Conservation (phyloP, 37 sponge, comb jelly and placozoan genomes). For the Dysidea cf. avara region DNA sequence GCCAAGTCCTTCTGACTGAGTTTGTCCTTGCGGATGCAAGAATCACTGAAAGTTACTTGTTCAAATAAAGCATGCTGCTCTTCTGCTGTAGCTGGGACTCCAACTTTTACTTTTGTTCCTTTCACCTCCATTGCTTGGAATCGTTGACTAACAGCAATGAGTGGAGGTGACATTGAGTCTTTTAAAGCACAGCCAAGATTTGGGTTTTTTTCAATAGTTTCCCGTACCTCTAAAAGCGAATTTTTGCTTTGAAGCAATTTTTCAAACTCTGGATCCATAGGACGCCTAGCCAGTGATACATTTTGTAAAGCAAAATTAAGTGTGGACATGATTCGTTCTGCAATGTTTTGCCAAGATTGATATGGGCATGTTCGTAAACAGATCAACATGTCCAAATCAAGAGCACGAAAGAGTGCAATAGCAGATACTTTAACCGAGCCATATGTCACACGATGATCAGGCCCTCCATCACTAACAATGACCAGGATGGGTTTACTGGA, state of each 20-base stretch:
- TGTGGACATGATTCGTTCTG: slow-evolving; percentile 27
- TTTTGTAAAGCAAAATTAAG: slow-evolving; percentile 30
- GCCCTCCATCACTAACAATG: slow-evolving; percentile 13
- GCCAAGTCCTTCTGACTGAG: background rate
- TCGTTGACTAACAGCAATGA: slow-evolving; percentile 22
- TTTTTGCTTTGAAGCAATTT: slow-evolving; percentile 15
- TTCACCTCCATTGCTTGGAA: slow-evolving; percentile 30
- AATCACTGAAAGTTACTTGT: too few relatives aligned
- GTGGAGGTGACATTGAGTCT: slow-evolving; percentile 13
- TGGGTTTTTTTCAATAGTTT: slow-evolving; percentile 6
- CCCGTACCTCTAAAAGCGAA: slow-evolving; percentile 14
- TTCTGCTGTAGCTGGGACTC: slow-evolving; percentile 13
- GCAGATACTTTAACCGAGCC: slow-evolving; percentile 23
- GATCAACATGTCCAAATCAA: slow-evolving; percentile 26
- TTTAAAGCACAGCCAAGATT: background rate
- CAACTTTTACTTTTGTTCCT: background rate
- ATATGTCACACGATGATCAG: slow-evolving; percentile 32
- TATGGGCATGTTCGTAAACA: slow-evolving; percentile 23
- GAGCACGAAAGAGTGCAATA: background rate
- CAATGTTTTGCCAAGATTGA: slow-evolving; percentile 36
- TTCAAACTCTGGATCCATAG: slow-evolving; percentile 23
- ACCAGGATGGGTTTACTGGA: background rate
- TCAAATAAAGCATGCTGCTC: background rate
- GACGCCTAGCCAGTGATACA: slow-evolving; percentile 15
- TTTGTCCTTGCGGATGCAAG: too few relatives aligned